phyloP scores from a whole-genome alignment of 2,888 invertebrate genomes.

The Polymixis lichenea region DNA sequence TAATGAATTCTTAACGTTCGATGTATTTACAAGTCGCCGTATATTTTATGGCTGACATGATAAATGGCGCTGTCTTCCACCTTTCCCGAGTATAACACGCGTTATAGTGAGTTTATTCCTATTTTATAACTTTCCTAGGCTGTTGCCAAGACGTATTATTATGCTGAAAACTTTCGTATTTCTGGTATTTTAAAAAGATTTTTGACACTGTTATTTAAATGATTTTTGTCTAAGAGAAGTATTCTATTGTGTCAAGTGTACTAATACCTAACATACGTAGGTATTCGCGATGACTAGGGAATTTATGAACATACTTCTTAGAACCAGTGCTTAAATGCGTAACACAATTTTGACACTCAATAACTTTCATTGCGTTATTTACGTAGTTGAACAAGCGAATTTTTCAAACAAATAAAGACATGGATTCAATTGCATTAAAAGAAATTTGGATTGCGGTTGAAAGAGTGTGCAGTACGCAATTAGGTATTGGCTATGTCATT shows the following conservation, averaged over 20 bases:
- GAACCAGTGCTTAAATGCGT: no score
- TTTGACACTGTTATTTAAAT: no score
- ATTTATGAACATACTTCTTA: neutral
- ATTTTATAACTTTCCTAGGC: slow-evolving; percentile 7
- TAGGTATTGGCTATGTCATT: neutral
- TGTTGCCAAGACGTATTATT: slow-evolving; percentile 14
- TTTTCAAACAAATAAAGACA: neutral
- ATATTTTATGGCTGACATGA: slow-evolving; percentile 35
- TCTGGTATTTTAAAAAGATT: neutral
- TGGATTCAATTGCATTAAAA: neutral
- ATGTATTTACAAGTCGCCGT: slow-evolving; percentile 32
- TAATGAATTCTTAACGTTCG: slow-evolving; percentile 38
- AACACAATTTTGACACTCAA: no score
- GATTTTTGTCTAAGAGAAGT: neutral
- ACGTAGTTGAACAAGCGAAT: no score
- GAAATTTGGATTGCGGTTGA: neutral
- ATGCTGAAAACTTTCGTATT: neutral
- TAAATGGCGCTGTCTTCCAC: slow-evolving; percentile 12
- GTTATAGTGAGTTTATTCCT: neutral
- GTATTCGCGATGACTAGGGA: neutral
- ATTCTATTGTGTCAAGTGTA: neutral
- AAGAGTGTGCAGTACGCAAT: neutral
- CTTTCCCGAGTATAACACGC: neutral
- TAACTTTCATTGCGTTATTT: no score
- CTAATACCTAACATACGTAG: neutral